Conservation (phyloP, 2,888 invertebrate genomes). For the Drosophila melanosoma region DNA sequence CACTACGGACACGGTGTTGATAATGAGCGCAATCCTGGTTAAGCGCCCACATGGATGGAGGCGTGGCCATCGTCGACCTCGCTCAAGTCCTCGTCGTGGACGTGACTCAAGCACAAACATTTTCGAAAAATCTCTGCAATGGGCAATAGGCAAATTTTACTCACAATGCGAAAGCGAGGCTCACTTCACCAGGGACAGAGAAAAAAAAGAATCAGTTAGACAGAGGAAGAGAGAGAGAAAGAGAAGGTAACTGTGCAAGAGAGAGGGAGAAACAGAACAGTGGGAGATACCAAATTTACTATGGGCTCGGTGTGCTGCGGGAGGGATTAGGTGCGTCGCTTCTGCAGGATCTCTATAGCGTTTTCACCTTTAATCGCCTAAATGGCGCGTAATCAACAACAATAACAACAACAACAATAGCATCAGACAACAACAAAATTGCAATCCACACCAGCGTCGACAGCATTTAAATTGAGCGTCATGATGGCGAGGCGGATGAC, state of each 20-base stretch:
- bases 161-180: slow-evolving; percentile 39
- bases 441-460: slow-evolving; percentile 75
- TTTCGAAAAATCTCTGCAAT: slow-evolving; percentile 65
- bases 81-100: slow-evolving; percentile 6
- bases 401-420: slow-evolving; percentile 39
- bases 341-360: slow-evolving; percentile 14
- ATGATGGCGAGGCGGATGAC: slow-evolving; percentile 64
- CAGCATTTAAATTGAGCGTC: slow-evolving; percentile 73
- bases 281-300: neutral
- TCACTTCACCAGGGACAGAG: slow-evolving; percentile 8
- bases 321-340: slow-evolving; percentile 24
- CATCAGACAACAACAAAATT: slow-evolving; percentile 36
- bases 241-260: too few relatives aligned
- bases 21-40: slow-evolving; percentile 58
- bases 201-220: neutral
- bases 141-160: slow-evolving; percentile 57
- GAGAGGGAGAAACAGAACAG: neutral
- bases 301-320: neutral
- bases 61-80: slow-evolving; percentile 8
- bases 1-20: slow-evolving; percentile 46
- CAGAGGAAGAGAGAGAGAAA: neutral
- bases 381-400: slow-evolving; percentile 76
- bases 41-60: slow-evolving; percentile 31
- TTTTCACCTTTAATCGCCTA: slow-evolving; percentile 80
- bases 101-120: slow-evolving; percentile 33